Base-by-base conservation (phyloP, 2,113 vertebrate species). In the Riparia riparia region DNA sequence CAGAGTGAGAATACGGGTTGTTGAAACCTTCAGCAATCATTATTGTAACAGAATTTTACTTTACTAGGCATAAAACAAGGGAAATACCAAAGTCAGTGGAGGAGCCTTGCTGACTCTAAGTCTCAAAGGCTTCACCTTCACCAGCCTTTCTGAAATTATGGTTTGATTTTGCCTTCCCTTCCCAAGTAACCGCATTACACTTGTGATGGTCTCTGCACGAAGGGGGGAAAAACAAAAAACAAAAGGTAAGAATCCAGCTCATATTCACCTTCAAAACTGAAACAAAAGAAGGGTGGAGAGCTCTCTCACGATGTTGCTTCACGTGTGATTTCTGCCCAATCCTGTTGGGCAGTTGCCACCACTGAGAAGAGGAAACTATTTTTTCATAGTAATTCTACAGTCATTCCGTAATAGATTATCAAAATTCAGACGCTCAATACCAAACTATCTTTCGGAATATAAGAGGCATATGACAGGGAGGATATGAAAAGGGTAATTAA, bases 191-290 rank as follows among this genome's bases (percentile, higher is more conserved):
- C 3, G 10, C n/a, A 31, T 78, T 45, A 57, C 8, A 14, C 8
- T 76, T 6, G 2, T 10, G 18, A 56, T 7, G 1, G 6, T 44
- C n/a, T 73, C 47, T 24, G 17, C 2, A 53, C 2, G 1, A 54
- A 44, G 9, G 7, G 4, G 9, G 11, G 12, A 20, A 41, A 28
- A n/a, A 37, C 28, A 25, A 28, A 1, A 24, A 4, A 41, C 16
- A 31, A 2, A 65, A 4, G 37, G 37, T 37, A 24, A 17, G 5
- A 56, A 31, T 49, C 22, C 28, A 78, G 5, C 56, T 54, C 21
- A 21, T 16, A 9, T 74, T 93, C 45, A 65, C 54, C 71, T 50
- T 58, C 63, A 61, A 57, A 85, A 49, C 24, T 26, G 44, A 41
- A 68, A 41, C 37, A 51, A 28, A 63, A 47, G 22, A 53, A 58